phyloP scores from a whole-genome alignment of 2,797 vertebrate species.

The Philypnodon macrostomus region DNA sequence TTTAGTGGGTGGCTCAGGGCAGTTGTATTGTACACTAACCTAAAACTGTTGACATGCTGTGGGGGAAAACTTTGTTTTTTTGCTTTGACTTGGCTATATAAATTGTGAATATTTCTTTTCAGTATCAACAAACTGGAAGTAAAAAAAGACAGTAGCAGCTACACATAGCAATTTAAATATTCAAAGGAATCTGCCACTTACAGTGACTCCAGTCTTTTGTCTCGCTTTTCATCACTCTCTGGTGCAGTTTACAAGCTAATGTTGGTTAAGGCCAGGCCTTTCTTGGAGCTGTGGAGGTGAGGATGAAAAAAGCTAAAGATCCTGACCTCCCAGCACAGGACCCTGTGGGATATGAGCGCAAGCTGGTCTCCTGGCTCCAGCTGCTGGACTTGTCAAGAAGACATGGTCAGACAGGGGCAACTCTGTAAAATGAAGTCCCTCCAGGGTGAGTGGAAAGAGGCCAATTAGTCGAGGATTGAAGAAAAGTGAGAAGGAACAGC shows the following conservation, averaged over 20 bases:
- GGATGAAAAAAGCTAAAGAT: constrained; percentile 38
- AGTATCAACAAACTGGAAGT: too few species aligned
- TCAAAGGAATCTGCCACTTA: too few species aligned
- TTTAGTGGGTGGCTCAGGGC: too few species aligned
- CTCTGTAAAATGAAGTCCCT: constrained; percentile 30
- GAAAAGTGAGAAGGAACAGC: constrained; percentile 29
- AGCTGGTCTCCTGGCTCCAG: constrained; percentile 18
- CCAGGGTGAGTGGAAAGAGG: constrained; percentile 25
- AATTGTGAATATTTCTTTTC: too few species aligned
- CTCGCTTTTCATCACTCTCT: constrained; percentile 2
- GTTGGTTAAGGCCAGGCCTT: constrained; percentile 20
- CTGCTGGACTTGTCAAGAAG: constrained; percentile 19
- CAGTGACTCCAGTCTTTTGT: too few species aligned
- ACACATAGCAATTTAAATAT: too few species aligned
- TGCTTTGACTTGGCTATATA: too few species aligned
- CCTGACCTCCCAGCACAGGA: constrained; percentile 32
- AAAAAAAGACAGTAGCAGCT: too few species aligned
- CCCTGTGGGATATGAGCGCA: constrained; percentile 35
- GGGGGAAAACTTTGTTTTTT: too few species aligned
- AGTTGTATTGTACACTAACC: too few species aligned
- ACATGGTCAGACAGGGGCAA: constrained; percentile 23
- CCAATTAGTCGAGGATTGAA: constrained; percentile 29
- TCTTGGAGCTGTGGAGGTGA: constrained; percentile 25
- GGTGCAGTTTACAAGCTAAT: constrained; percentile 19
- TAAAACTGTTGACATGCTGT: too few species aligned